Percentiles rank a stretch among this genome's conserved stretches.
Evolutionary conservation across 2,113 vertebrate genomes (phyloP).

Genomic region (Anguilla japonica): DNA sequence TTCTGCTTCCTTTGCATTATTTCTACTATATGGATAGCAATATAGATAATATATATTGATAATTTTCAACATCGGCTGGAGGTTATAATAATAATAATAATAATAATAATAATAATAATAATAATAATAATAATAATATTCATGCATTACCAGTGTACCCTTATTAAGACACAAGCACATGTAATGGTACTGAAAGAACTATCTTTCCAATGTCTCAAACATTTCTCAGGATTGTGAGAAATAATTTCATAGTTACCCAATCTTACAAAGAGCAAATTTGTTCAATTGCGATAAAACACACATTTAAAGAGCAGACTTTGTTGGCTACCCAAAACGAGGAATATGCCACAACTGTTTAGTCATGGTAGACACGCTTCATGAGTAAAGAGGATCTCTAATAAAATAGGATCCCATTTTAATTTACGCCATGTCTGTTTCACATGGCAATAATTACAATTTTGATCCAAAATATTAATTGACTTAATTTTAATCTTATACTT

Average conservation of each 20-base stretch:
- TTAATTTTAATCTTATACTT: slow-evolving; percentile 31
- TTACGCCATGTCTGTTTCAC: slow-evolving; percentile 29
- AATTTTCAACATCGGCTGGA: too few relatives aligned
- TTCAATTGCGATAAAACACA: slow-evolving; percentile 13
- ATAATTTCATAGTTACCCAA: slow-evolving; percentile 39
- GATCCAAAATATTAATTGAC: slow-evolving; percentile 35
- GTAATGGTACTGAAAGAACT: background rate
- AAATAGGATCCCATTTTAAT: slow-evolving; percentile 27
- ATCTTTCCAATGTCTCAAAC: slow-evolving; percentile 37
- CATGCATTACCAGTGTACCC: too few relatives aligned
- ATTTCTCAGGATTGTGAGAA: slow-evolving; percentile 39
- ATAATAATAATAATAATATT: too few relatives aligned
- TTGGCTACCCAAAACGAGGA: slow-evolving; percentile 33
- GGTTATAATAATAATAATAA: too few relatives aligned
- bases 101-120: too few relatives aligned
- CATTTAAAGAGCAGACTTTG: slow-evolving; percentile 26
- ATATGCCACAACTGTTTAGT: slow-evolving; percentile 31
- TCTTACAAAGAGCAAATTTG: slow-evolving; percentile 20
- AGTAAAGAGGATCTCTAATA: background rate
- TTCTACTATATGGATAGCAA: background rate
- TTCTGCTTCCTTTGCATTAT: background rate
- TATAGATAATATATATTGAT: too few relatives aligned
- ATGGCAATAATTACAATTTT: slow-evolving; percentile 33
- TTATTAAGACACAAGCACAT: too few relatives aligned
- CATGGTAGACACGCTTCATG: slow-evolving; percentile 3